Conservation (phyloP, 2,888 invertebrate species). For the Lasioglossum zephyrum region DNA sequence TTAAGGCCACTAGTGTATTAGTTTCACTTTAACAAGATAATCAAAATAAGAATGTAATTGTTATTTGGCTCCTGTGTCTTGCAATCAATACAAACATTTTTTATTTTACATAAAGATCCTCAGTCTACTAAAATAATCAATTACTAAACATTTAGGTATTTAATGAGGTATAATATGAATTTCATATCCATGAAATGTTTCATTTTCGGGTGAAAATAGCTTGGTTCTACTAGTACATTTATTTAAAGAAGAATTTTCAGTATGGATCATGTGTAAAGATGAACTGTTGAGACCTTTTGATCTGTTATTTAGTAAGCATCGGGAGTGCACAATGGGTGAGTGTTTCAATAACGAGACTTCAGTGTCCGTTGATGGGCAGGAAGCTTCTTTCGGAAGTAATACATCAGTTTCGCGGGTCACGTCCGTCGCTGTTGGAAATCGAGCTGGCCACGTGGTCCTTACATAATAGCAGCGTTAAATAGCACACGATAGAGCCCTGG, state of each 20-base stretch:
- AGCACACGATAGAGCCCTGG: background rate
- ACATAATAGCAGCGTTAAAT: constrained; percentile 3
- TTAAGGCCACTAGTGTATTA: too few species aligned
- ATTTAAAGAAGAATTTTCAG: background rate
- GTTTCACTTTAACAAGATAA: too few species aligned
- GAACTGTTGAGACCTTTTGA: background rate
- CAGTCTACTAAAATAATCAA: too few species aligned
- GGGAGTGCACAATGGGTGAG: background rate
- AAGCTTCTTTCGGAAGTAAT: background rate
- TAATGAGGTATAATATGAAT: too few species aligned
- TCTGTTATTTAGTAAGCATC: background rate
- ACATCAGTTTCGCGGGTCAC: background rate
- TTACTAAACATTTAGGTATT: too few species aligned
- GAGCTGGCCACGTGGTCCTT: background rate
- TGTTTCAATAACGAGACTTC: background rate
- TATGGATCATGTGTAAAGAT: background rate
- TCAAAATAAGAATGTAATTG: too few species aligned
- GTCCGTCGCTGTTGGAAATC: background rate
- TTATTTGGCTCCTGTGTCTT: too few species aligned
- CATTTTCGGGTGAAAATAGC: too few species aligned
- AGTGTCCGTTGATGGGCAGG: background rate
- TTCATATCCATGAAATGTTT: too few species aligned
- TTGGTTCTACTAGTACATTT: background rate
- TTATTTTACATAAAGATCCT: too few species aligned
- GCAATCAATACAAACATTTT: too few species aligned